Evolutionary conservation across 2,797 vertebrate species (phyloP).

Genomic region (Carapus acus): DNA sequence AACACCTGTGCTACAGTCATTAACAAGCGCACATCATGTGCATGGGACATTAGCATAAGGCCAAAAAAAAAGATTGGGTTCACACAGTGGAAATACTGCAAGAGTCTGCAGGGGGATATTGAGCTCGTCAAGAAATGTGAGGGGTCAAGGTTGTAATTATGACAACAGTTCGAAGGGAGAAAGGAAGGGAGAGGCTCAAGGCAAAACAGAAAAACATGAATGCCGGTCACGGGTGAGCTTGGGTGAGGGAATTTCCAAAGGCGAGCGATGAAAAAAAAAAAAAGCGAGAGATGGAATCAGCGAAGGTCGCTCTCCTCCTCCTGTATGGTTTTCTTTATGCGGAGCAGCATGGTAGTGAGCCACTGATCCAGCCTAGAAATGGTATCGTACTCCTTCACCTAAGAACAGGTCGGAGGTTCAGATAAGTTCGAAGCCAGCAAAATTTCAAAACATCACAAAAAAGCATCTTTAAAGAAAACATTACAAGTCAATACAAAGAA

Average conservation of each 20-base stretch:
- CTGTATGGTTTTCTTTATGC: constrained; percentile 91
- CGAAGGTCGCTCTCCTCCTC: constrained; percentile 85
- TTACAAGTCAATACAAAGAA: not conserved
- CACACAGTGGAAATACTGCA: constrained; percentile 35
- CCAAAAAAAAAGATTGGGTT: not conserved
- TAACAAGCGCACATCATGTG: constrained; percentile 25
- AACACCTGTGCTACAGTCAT: constrained; percentile 27
- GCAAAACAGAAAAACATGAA: constrained; percentile 26
- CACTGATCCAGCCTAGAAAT: constrained; percentile 91
- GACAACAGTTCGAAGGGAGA: constrained; percentile 18
- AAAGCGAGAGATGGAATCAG: constrained; percentile 62
- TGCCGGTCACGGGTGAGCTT: not conserved
- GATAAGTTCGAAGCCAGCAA: not conserved
- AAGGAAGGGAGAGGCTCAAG: constrained; percentile 42
- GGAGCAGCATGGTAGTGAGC: constrained; percentile 92
- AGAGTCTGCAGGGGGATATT: constrained; percentile 30
- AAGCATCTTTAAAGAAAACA: too few species aligned
- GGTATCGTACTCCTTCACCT: constrained; percentile 84
- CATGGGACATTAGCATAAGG: constrained; percentile 48
- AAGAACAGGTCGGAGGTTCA: constrained; percentile 1
- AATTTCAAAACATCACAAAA: too few species aligned
- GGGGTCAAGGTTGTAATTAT: constrained; percentile 18
- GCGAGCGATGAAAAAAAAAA: too few species aligned
- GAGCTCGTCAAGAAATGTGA: constrained; percentile 15
- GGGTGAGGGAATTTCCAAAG: not conserved